A percentile compares a stretch with the other conserved stretches of the same genome.
phyloP scores from a whole-genome alignment of 2,113 vertebrate genomes.

The human region DNA sequence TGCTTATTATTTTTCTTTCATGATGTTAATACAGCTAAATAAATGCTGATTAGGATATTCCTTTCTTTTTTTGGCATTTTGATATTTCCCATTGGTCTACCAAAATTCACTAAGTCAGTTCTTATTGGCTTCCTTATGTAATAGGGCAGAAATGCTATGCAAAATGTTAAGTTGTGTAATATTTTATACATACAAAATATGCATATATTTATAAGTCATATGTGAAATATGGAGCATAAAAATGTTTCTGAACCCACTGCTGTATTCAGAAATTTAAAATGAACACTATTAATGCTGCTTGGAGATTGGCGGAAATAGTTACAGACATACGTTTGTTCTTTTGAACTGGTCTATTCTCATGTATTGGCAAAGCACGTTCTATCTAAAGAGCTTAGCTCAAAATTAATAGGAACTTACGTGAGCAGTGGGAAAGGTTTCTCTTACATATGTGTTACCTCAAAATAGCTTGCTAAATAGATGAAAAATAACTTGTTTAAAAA shows the following conservation, averaged over 20 bases:
- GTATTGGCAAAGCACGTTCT: background rate
- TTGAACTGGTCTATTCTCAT: background rate
- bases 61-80: background rate
- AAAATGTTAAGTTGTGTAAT: background rate
- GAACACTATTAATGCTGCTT: background rate
- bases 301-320: background rate
- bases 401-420: background rate
- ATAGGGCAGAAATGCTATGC: background rate
- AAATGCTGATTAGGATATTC: background rate
- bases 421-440: background rate
- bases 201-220: background rate
- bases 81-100: background rate
- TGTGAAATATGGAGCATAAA: background rate
- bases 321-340: background rate
- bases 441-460: background rate
- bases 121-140: background rate
- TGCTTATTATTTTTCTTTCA: slow-evolving; percentile 7
- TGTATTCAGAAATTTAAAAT: background rate
- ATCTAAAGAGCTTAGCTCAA: background rate
- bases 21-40: background rate
- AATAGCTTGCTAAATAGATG: background rate
- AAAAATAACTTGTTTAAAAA: background rate
- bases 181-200: background rate
- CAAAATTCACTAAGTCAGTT: background rate
- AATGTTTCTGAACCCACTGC: background rate